Conservation (phyloP, 2,888 invertebrate genomes). For the Watsonalla cultraria region DNA sequence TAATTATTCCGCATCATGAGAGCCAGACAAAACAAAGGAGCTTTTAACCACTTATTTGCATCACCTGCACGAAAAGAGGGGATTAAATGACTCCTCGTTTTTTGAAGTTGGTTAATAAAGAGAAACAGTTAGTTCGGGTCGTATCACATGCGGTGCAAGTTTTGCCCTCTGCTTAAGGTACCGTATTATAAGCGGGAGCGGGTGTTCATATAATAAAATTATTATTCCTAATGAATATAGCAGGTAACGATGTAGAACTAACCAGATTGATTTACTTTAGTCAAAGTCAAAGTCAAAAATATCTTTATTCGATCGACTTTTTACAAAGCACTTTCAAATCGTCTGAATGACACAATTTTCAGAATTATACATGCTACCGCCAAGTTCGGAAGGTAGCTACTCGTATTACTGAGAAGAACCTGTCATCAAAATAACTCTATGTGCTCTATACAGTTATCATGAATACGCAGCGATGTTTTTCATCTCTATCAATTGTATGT, state of each 20-base stretch:
- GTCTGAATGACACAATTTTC: no score
- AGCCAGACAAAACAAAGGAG: conserved; percentile 39
- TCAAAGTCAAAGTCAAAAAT: no score
- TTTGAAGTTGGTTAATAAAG: conserved; percentile 36
- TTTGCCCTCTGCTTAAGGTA: neutral
- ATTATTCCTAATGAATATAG: neutral
- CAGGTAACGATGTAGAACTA: neutral
- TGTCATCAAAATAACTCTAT: no score
- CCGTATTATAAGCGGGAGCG: conserved; percentile 11
- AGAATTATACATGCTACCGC: no score
- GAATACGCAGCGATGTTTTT: no score
- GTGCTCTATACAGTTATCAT: no score
- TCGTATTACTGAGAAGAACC: no score
- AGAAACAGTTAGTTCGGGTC: conserved; percentile 45
- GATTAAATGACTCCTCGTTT: neutral
- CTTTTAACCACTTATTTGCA: conserved; percentile 44
- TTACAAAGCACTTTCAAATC: no score
- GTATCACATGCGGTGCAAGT: conserved; percentile 29
- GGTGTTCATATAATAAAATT: neutral
- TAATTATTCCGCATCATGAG: conserved; percentile 21
- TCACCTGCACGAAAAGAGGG: conserved; percentile 46
- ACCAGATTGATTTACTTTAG: no score
- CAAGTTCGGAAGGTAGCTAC: no score
- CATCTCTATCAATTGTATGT: no score
- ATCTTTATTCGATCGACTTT: no score